Evolutionary conservation across 2,113 vertebrate species (phyloP).

Genomic region (Neolamprologus tretocephalus): DNA sequence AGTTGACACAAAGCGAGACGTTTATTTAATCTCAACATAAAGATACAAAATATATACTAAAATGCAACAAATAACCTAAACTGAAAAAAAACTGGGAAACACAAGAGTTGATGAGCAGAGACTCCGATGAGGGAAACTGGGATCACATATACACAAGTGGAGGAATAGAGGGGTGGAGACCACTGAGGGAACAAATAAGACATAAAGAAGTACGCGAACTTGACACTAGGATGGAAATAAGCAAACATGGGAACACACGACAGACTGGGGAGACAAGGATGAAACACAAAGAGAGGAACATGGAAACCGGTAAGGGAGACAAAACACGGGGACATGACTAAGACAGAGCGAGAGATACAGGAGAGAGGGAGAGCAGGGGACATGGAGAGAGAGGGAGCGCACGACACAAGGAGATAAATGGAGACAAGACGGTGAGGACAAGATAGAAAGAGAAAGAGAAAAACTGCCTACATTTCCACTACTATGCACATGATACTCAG

Average conservation of each 20-base stretch:
- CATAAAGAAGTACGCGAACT: background rate
- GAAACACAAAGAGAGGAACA: background rate
- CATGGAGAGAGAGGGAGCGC: background rate
- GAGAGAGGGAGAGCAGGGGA: background rate
- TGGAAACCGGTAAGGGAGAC: background rate
- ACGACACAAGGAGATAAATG: background rate
- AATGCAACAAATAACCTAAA: background rate
- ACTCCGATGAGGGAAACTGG: background rate
- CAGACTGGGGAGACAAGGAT: background rate
- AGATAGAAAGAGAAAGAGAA: fast-evolving
- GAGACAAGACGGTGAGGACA: background rate
- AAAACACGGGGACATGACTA: background rate
- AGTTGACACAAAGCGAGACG: background rate
- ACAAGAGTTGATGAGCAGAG: background rate
- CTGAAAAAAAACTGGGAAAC: background rate
- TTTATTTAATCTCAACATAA: background rate
- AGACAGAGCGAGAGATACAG: background rate
- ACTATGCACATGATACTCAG: fast-evolving
- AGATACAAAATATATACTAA: background rate
- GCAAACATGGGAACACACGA: background rate
- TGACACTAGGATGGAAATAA: background rate
- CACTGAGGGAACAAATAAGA: background rate
- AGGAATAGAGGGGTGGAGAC: background rate
- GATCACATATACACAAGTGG: background rate
- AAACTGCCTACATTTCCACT: background rate